Conservation (phyloP, 2,113 vertebrate species). For the Lophura nycthemera region DNA sequence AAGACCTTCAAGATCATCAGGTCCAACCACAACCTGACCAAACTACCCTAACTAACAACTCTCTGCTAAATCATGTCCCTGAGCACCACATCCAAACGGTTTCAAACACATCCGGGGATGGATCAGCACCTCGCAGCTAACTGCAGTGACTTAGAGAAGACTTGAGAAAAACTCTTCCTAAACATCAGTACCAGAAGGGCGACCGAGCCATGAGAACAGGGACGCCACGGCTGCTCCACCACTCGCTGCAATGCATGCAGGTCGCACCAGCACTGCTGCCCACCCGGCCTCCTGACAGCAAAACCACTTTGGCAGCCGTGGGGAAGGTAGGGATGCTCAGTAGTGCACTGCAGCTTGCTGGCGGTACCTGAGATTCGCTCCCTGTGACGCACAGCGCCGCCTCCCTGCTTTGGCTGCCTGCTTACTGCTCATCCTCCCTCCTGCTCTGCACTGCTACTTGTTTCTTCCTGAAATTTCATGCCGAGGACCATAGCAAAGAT, state of each 20-base stretch:
- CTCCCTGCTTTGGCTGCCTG: accelerated
- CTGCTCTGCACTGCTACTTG: accelerated
- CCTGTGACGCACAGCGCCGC: accelerated
- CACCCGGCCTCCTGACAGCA: background rate
- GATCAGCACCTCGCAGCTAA: background rate
- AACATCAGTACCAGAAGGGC: background rate
- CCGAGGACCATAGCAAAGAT: background rate
- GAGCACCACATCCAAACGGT: too few species aligned
- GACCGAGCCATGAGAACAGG: accelerated
- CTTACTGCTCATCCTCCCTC: background rate
- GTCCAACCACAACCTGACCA: too few species aligned
- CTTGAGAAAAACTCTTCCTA: background rate
- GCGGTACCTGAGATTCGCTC: background rate
- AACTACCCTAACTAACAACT: too few species aligned
- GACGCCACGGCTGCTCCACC: too few species aligned
- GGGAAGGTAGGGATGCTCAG: accelerated
- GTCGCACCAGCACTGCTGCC: accelerated
- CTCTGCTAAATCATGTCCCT: too few species aligned
- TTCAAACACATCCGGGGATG: too few species aligned
- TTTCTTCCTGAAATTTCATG: background rate
- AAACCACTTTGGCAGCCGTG: accelerated
- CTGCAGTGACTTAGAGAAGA: background rate
- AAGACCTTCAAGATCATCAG: too few species aligned
- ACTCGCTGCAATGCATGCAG: too few species aligned
- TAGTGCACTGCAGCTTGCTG: background rate